A percentile compares a stretch with the other conserved stretches of the same genome.
Evolutionary conservation across 2,113 vertebrate genomes (phyloP).

Genomic region (Sander lucioperca): DNA sequence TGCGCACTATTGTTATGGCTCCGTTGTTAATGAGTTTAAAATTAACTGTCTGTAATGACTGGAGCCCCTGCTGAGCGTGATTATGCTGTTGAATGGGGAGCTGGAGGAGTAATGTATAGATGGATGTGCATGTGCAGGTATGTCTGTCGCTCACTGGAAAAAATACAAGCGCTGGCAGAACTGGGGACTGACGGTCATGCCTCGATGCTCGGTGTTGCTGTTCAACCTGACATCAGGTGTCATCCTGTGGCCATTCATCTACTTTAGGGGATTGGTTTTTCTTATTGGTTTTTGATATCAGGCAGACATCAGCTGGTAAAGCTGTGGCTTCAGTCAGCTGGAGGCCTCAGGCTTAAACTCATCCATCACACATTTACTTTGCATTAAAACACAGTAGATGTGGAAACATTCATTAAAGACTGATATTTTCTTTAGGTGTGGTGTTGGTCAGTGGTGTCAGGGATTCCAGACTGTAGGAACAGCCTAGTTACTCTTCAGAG

Average conservation of each 20-base stretch:
- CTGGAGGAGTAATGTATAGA: conserved; percentile 48
- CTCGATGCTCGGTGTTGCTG: neutral
- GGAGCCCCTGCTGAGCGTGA: conserved; percentile 65
- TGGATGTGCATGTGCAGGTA: conserved; percentile 34
- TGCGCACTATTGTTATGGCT: conserved; percentile 69
- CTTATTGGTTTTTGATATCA: conserved; percentile 36
- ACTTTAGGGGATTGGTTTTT: conserved; percentile 42
- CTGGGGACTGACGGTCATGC: neutral
- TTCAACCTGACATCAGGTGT: conserved; percentile 48
- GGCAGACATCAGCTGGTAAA: conserved; percentile 36
- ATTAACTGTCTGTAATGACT: conserved; percentile 70
- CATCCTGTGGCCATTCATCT: conserved; percentile 29
- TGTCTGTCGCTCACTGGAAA: neutral
- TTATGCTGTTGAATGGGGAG: conserved; percentile 65
- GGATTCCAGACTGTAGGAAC: neutral
- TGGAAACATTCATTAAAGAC: neutral
- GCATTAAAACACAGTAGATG: neutral
- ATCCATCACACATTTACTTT: conserved; percentile 18
- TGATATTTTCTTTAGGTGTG: neutral
- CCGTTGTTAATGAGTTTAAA: conserved; percentile 78
- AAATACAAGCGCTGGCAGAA: conserved; percentile 9
- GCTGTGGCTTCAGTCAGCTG: conserved; percentile 16
- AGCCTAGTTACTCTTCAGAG: neutral
- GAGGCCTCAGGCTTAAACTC: neutral
- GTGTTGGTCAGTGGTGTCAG: neutral